Conservation (phyloP, 2,113 vertebrate species). For the Naja naja region DNA sequence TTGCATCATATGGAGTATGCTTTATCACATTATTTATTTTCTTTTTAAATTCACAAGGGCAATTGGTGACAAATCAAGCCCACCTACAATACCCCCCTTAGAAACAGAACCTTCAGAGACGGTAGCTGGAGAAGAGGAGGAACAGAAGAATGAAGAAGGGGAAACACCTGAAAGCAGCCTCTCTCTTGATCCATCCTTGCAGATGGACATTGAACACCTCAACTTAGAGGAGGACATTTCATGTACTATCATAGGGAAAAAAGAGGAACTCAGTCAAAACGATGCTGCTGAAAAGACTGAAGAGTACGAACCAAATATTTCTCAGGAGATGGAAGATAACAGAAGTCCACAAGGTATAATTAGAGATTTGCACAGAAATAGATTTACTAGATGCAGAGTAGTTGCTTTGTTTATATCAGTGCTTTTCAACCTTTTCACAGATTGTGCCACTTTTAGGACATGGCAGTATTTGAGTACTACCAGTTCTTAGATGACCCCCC, state of each 20-base stretch:
- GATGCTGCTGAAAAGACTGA: slow-evolving; percentile 41
- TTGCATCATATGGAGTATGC: not conserved
- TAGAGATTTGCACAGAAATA: not conserved
- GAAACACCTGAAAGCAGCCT: slow-evolving; percentile 6
- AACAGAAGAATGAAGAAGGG: slow-evolving; percentile 12
- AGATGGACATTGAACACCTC: slow-evolving; percentile 35
- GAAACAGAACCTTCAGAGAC: slow-evolving; percentile 46
- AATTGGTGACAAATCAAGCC: slow-evolving; percentile 87
- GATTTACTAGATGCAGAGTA: not conserved
- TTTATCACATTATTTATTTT: slow-evolving; percentile 35
- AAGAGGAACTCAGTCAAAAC: slow-evolving; percentile 33
- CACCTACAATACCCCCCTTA: slow-evolving; percentile 76
- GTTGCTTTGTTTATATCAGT: too few relatives aligned
- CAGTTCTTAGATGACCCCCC: too few relatives aligned
- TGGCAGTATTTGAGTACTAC: too few relatives aligned
- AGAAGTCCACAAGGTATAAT: slow-evolving; percentile 81
- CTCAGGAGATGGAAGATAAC: slow-evolving; percentile 58
- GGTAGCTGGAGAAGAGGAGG: slow-evolving; percentile 45
- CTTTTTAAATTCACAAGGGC: slow-evolving; percentile 71
- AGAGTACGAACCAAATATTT: slow-evolving; percentile 18
- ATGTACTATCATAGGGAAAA: not conserved
- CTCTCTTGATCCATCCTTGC: slow-evolving; percentile 26
- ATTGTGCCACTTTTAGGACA: too few relatives aligned
- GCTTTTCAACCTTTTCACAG: too few relatives aligned
- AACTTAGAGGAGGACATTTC: slow-evolving; percentile 45